Evolutionary conservation across 2,888 invertebrate species (phyloP).

Genomic region (Zygogramma bicolorata): DNA sequence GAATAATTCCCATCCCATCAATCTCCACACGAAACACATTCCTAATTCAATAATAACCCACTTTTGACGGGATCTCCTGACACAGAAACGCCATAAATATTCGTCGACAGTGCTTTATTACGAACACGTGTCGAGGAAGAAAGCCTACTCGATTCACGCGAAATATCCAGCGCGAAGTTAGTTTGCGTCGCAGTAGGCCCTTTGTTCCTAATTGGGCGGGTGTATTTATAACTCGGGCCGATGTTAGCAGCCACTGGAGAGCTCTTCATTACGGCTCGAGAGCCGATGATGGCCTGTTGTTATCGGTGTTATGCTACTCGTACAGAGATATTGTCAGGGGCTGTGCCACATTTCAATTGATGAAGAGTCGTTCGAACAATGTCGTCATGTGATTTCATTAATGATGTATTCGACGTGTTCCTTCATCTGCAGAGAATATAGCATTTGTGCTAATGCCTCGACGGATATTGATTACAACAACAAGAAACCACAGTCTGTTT

Average conservation of each 20-base stretch:
- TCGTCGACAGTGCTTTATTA: conserved; percentile 42
- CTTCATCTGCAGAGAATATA: too few relatives aligned
- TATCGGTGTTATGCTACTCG: not conserved
- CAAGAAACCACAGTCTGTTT: too few relatives aligned
- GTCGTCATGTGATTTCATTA: too few relatives aligned
- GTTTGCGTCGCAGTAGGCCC: conserved; percentile 38
- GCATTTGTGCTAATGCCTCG: too few relatives aligned
- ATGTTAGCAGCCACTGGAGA: conserved; percentile 35
- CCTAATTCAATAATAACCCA: not conserved
- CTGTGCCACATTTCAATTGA: not conserved
- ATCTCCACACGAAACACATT: not conserved
- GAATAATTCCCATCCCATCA: not conserved
- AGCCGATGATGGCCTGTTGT: conserved; percentile 17
- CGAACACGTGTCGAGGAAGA: conserved; percentile 41
- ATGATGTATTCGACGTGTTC: too few relatives aligned
- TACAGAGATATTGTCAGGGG: not conserved
- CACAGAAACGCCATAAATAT: conserved; percentile 16
- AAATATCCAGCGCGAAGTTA: conserved; percentile 43
- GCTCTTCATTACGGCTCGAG: conserved; percentile 33
- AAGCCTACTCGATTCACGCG: conserved; percentile 44
- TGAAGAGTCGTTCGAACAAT: too few relatives aligned
- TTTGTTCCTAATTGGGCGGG: conserved; percentile 37
- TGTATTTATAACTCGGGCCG: conserved; percentile 32
- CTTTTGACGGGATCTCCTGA: conserved; percentile 7
- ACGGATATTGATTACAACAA: too few relatives aligned